Evolutionary conservation across 2,888 invertebrate species (phyloP), one percentile per base, ranked within the genome.

Genomic region (Polyommatus icarus): DNA sequence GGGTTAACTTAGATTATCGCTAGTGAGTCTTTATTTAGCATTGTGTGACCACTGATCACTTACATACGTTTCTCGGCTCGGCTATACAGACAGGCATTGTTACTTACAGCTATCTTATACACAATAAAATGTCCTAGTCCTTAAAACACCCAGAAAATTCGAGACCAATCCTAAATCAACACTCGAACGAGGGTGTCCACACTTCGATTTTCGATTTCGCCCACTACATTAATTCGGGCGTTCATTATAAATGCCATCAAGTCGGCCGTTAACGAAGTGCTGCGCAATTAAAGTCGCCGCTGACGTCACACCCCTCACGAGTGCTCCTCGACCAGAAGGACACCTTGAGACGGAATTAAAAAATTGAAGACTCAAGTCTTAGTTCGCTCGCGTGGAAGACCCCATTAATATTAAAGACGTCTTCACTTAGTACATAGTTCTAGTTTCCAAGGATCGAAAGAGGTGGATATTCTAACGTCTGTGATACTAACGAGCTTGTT

Each of bases 171-270:
- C 94, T 93, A 93, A 93, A 86, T 87, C 92, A 93, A 92, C 91
- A 90, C 87, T 83, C 84, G 86, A 85, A 89, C 82, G 83, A 85
- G 88, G 85, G 88, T 85, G 88, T 88, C 88, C 89, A 87, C 90
- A 88, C 90, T 93, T 91, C 90, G 91, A 90, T 91, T 88, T 91
- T 91, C 92, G 89, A 93, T 92, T 91, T 90, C 88, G 80, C 90
- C 92, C 93, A 94, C 93, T 94, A 94, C 94, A 94, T 94, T 94
- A 94, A 94, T 90, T 93, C 94, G 89, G 86, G 90, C 88, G 92
- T 94, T 94, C 94, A 94, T 94, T 94, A 94, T 93, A 93, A 94
- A 94, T 93, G 93, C 94, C 92, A 94, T 93, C 92, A 93, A 91
- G 89, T 88, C 90, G 88, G 82, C 89, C 88, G 91, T 91, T 94